Evolutionary conservation across 2,888 invertebrate genomes (phyloP), one percentile per base, ranked within the genome.

Genomic region (Gisinianus flammeolus): DNA sequence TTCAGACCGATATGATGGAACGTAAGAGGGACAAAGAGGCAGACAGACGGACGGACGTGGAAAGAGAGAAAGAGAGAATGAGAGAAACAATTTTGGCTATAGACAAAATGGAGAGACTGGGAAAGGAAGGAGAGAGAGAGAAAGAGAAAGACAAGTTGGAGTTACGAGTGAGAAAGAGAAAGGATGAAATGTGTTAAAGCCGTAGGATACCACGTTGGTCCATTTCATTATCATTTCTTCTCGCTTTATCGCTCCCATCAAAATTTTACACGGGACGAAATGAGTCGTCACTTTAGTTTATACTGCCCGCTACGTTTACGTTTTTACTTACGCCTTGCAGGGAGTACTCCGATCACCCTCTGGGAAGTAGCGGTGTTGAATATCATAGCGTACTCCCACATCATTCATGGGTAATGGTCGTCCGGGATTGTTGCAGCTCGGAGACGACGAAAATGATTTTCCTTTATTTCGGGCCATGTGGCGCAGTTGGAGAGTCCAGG

Each of bases 401-500:
- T 93, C 93, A 81, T 91, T 91, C 89, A 93, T 90, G 0, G 94
- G 93, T 64, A 94, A 89, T 0, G 95, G 95, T 70, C 95, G 88
- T 71, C 92, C 91, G 26, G 90, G 88, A 83, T 91, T 92, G 0
- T 90, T 90, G 30, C 90, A 92, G 16, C 85, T 92, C n/a, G 85
- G 85, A 28, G 82, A 82, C 1, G 82, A 78, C 6, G 81, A 80
- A 72, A 83, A 85, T 19, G 83, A 82, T 71, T 84, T 83, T 2
- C 91, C 91, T 85, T 94, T 93, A 86, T 93, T 91, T 56, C 96
- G 90, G 0, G 97, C 95, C 79, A 95, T 89, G 86, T 97, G 96
- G 56, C 97, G 90, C 76, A 94, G 88, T 85, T 94, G 93, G 90
- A 95, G 91, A 10, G 94, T 94, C 98, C 98, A 98, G 26, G 96